Percentiles rank a stretch among this genome's conserved stretches.
phyloP scores from a whole-genome alignment of 2,113 vertebrate genomes.

The Mobula hypostoma region DNA sequence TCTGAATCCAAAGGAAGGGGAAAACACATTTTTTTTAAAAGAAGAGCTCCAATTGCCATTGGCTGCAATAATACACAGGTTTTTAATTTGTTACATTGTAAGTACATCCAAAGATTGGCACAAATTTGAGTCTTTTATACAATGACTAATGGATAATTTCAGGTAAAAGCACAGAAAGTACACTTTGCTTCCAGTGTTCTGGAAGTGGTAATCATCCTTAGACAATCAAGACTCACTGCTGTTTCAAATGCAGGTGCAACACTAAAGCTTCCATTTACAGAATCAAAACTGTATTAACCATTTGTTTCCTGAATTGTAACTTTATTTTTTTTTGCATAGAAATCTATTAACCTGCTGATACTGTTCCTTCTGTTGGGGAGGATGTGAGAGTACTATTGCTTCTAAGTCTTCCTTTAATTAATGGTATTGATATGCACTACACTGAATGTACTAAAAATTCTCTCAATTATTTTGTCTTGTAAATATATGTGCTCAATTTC shows the following conservation, averaged over 20 bases:
- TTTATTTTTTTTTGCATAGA: not conserved
- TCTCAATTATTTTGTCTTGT: not conserved
- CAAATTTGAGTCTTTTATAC: slow-evolving; percentile 6
- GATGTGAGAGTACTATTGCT: not conserved
- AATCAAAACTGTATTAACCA: not conserved
- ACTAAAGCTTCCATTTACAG: not conserved
- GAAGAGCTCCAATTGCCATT: not conserved
- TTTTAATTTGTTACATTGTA: slow-evolving; percentile 15
- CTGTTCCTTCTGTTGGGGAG: not conserved
- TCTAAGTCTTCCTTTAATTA: not conserved
- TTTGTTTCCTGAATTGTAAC: not conserved
- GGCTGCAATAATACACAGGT: not conserved
- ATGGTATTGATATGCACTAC: not conserved
- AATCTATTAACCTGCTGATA: not conserved
- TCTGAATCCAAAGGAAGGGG: not conserved
- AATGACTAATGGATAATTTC: slow-evolving; percentile 21
- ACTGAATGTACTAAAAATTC: not conserved
- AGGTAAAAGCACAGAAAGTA: not conserved
- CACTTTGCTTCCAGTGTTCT: slow-evolving; percentile 21
- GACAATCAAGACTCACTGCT: slow-evolving; percentile 24
- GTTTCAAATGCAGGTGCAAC: not conserved
- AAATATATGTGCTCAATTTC: not conserved
- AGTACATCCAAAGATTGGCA: slow-evolving; percentile 4
- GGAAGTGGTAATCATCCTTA: slow-evolving; percentile 30
- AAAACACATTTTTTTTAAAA: not conserved